Evolutionary conservation across 2,113 vertebrate genomes (phyloP).

Genomic region (Galeopterus variegatus): DNA sequence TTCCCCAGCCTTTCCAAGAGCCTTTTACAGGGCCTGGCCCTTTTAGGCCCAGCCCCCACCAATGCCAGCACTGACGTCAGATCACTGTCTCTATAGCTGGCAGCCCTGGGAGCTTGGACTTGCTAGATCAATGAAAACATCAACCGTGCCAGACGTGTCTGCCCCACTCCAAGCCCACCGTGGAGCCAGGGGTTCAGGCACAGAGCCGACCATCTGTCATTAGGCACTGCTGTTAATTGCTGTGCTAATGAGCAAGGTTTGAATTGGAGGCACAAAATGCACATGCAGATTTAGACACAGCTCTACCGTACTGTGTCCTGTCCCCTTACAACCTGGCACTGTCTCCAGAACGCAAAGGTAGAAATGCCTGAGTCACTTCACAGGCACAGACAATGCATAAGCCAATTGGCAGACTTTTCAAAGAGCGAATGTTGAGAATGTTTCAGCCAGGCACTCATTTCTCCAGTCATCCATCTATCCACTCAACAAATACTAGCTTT

Average conservation of each 20-base stretch:
- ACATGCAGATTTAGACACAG: conserved; percentile 36
- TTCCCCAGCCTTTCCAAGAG: background rate
- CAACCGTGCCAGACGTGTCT: conserved; percentile 42
- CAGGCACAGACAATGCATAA: rapidly evolving
- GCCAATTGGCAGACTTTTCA: background rate
- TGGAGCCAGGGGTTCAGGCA: conserved; percentile 64
- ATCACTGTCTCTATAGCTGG: background rate
- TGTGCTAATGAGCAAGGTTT: conserved; percentile 71
- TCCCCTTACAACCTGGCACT: background rate
- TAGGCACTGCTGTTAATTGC: conserved; percentile 70
- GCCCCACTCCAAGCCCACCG: background rate
- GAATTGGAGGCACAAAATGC: conserved; percentile 37
- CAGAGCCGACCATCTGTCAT: conserved; percentile 70
- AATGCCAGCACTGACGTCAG: background rate
- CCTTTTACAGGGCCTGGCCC: background rate
- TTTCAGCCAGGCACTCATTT: rapidly evolving
- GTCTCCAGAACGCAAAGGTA: background rate
- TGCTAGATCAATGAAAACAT: conserved; percentile 74
- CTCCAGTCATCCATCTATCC: background rate
- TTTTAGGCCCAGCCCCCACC: conserved; percentile 44
- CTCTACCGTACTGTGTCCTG: background rate
- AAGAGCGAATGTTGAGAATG: background rate
- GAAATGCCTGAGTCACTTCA: background rate
- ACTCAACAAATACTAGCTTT: background rate
- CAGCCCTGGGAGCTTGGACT: conserved; percentile 56